Conservation (phyloP, 2,888 invertebrate genomes). For the Xestia sexstrigata region DNA sequence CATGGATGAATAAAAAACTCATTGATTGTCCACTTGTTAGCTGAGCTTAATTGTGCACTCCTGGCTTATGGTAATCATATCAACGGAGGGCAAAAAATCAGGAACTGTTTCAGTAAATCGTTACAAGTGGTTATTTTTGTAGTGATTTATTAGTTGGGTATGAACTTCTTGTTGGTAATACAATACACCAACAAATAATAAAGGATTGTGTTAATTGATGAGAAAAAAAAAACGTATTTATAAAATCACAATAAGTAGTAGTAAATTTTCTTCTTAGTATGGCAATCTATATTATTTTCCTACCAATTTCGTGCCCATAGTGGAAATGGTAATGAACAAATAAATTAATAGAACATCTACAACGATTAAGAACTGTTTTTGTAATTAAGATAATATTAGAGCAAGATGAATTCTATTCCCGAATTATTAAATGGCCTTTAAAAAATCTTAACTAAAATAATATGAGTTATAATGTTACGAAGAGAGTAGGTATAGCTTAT, state of each 20-base stretch:
- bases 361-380: no score
- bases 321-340: background rate
- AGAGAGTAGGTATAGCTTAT: background rate
- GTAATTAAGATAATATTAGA: background rate
- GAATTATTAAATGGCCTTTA: background rate
- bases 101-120: constrained; percentile 42
- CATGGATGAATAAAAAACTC: constrained; percentile 60
- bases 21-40: constrained; percentile 53
- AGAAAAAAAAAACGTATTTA: background rate
- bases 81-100: constrained; percentile 50
- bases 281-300: background rate
- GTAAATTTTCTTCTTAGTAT: background rate
- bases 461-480: background rate
- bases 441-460: background rate
- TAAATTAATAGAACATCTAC: no score
- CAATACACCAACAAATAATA: background rate
- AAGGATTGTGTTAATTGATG: background rate
- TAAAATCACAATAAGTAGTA: background rate
- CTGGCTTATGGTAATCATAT: constrained; percentile 56
- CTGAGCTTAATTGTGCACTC: constrained; percentile 54
- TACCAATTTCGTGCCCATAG: background rate
- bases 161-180: background rate
- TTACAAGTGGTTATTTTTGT: constrained; percentile 22
- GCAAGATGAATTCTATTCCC: background rate
- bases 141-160: constrained; percentile 30